Evolutionary conservation across 2,797 vertebrate genomes (phyloP), one percentile per base, ranked within the genome.

Genomic region (Hoplostethus mediterraneus): DNA sequence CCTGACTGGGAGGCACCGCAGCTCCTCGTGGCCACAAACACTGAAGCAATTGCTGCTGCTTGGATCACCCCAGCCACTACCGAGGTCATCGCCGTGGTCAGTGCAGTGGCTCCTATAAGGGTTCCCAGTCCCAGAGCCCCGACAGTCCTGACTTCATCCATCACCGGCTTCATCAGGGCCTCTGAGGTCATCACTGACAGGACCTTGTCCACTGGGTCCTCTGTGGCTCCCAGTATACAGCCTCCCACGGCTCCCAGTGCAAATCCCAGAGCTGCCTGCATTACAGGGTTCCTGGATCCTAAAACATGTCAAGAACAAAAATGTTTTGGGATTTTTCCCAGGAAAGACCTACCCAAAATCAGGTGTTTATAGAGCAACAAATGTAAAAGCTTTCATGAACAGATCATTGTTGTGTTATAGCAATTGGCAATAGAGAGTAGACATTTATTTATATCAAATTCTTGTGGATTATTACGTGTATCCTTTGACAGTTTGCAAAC

Each of bases 81-180:
- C 0, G 92, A 84, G 5, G 90, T 91, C 88, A 93, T 91, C 0
- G 90, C 83, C 3, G 77, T 65, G n/a, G 91, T 92, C 45, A 94
- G 73, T 0, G 92, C 90, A 0, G 91, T 90, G 2, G 92, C 87
- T 62, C 92, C 94, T 3, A 94, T 54, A 0, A 94, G 87, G 13
- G 83, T 87, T 5, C 93, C 93, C 33, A 94, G 52, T 1, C 92
- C 93, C 40, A 94, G 80, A 25, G 93, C 73, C 4, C 94, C 93
- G 48, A 94, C 82, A 1, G 74, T 81, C 62, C 59, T 67, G 17
- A 89, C 82, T 3, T 91, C 92, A 1, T 91, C 88, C 38, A 81
- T 65, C 57, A 94, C 12, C 0, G 91, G 90, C 28, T 80, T 84
- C 47, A 94, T 55, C 1, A 77, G 77, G 28, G 54, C 60, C 2